Evolutionary conservation across 2,113 vertebrate genomes (phyloP), one percentile per base, ranked within the genome.

Genomic region (Haemorhous mexicanus): DNA sequence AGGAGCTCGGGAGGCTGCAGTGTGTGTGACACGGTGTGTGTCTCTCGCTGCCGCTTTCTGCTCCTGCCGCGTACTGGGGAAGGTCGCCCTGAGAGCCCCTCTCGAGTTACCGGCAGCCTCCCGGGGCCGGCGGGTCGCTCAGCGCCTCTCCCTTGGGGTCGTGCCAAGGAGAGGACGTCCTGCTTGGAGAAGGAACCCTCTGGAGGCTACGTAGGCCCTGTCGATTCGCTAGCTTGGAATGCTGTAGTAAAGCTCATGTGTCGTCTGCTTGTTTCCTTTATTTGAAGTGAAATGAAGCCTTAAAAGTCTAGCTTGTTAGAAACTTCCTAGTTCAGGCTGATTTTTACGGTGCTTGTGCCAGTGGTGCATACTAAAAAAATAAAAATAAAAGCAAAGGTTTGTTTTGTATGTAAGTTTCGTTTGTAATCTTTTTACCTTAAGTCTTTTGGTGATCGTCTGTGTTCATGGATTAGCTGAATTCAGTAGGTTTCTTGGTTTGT

Each of bases 51-150:
- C 15, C 16, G 0, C 43, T 7, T 6, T 39, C 39, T 62, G 23
- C 58, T 73, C 15, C 78, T 77, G 76, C 41, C 70, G 0, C 84
- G 2, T 0, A 2, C 0, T 15, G 84, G 43, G 78, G 47, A 94
- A 91, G 94, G 94, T 95, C 90, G 93, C 77, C 21, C 2, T 6
- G 63, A 12, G 78, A 26, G 69, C 75, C 79, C 85, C 27, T 88
- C 92, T 95, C 92, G 32, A 8, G 79, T 96, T 96, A 88, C 92
- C 0, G 19, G 2, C 37, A 32, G 90, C 56, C 62, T 62, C 44
- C 35, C 35, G 18, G 28, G 47, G 30, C 63, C 10, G 8, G 15
- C 46, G 1, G 43, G 24, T 26, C 66, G 1, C 53, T 13, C 72
- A 24, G 62, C 77, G 20, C 35, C 50, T 62, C 76, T 77, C 5